Evolutionary conservation across 2,797 vertebrate species (phyloP).

Genomic region (Pseudopleuronectes americanus): DNA sequence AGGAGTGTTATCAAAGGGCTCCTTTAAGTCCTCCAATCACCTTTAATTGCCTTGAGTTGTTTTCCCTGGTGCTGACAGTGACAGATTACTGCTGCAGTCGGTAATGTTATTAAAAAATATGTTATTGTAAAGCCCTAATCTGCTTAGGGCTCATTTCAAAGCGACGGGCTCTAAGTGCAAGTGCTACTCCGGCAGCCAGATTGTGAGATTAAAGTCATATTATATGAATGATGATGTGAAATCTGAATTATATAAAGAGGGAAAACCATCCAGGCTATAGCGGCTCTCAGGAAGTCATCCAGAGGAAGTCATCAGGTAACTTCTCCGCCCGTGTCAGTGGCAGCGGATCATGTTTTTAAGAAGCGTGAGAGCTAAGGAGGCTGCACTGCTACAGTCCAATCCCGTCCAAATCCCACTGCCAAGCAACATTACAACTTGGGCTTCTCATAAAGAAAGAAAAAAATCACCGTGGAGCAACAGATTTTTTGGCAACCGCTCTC

Average conservation of each 20-base stretch:
- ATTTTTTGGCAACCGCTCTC: slow-evolving; percentile 57
- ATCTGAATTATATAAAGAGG: slow-evolving; percentile 1
- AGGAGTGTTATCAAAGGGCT: background rate
- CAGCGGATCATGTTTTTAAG: slow-evolving; percentile 43
- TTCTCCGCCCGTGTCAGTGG: slow-evolving; percentile 18
- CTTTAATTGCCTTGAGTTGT: slow-evolving; percentile 1
- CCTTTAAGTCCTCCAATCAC: slow-evolving; percentile 15
- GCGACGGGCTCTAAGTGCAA: background rate
- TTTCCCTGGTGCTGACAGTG: slow-evolving; percentile 20
- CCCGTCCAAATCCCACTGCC: slow-evolving; percentile 63
- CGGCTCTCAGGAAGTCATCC: slow-evolving; percentile 10
- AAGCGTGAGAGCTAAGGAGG: slow-evolving; percentile 36
- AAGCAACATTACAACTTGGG: slow-evolving; percentile 64
- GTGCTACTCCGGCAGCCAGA: slow-evolving; percentile 1
- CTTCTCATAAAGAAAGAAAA: slow-evolving; percentile 37
- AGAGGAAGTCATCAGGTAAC: slow-evolving; percentile 42
- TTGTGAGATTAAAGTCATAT: slow-evolving; percentile 9
- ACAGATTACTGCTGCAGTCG: slow-evolving; percentile 12
- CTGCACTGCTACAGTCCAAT: slow-evolving; percentile 20
- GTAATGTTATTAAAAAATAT: slow-evolving; percentile 40
- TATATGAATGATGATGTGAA: slow-evolving; percentile 15
- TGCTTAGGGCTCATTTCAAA: slow-evolving; percentile 7
- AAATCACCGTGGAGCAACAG: slow-evolving; percentile 43
- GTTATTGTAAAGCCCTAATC: slow-evolving; percentile 27
- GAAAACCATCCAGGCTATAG: slow-evolving; percentile 6